Conservation (phyloP, 2,113 vertebrate genomes). For the Varanus salvator region DNA sequence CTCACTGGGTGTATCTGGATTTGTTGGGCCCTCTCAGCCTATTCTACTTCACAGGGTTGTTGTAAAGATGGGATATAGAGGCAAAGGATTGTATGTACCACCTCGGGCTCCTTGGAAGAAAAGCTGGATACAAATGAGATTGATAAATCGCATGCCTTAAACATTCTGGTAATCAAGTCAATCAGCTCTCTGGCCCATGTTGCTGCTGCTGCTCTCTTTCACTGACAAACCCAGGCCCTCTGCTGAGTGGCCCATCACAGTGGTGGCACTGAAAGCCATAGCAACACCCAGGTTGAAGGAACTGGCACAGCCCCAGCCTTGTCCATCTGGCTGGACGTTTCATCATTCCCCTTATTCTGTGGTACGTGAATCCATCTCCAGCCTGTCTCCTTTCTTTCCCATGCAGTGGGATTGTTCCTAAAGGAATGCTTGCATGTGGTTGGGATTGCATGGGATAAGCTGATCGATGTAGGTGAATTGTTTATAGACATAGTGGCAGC, state of each 20-base stretch:
- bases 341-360: neutral
- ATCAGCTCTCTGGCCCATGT: neutral
- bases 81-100: too few relatives aligned
- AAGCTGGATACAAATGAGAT: too few relatives aligned
- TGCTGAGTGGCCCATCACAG: slow-evolving; percentile 37
- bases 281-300: slow-evolving; percentile 44
- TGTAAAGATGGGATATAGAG: too few relatives aligned
- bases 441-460: neutral
- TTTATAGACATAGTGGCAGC: neutral
- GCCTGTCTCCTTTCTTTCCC: neutral
- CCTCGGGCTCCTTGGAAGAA: too few relatives aligned
- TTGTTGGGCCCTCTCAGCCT: too few relatives aligned
- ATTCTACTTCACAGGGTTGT: too few relatives aligned
- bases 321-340: neutral
- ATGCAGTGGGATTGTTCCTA: neutral
- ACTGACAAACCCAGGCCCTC: slow-evolving; percentile 34
- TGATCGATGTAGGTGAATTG: neutral
- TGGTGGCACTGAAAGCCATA: slow-evolving; percentile 22
- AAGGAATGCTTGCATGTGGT: neutral
- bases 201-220: neutral
- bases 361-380: neutral
- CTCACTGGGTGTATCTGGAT: too few relatives aligned
- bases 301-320: slow-evolving; percentile 41
- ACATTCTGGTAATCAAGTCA: neutral
- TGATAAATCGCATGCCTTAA: neutral